A percentile compares a stretch with the other conserved stretches of the same genome.
These are phyloP conservation scores for Daphoenositta chrysoptera DNA, from an alignment of 2,113 vertebrate species.

Conservation along the genomic window DNA sequence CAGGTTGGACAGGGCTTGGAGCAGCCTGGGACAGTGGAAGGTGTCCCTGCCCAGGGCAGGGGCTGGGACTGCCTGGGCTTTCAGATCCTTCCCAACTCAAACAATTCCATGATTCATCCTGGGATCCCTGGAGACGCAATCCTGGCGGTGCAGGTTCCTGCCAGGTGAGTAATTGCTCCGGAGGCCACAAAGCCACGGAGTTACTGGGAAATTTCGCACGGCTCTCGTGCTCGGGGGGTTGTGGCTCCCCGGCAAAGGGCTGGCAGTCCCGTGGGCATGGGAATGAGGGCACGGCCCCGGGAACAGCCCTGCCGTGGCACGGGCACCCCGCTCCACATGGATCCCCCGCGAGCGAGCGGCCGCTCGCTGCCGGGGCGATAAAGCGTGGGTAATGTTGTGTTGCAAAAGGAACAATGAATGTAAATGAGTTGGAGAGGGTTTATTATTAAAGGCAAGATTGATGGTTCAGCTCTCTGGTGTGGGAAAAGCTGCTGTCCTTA, in stretches of 20 bases:
- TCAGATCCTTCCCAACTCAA: background rate
- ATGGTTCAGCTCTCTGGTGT: conserved; percentile 45
- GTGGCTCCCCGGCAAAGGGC: background rate
- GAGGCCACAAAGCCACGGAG: background rate
- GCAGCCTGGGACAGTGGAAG: rapidly evolving
- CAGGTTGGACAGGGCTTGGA: rapidly evolving
- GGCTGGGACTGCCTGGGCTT: background rate
- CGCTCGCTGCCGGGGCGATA: background rate
- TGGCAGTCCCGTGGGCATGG: rapidly evolving
- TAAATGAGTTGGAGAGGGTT: conserved; percentile 7
- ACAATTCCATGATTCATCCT: background rate
- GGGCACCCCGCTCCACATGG: rapidly evolving
- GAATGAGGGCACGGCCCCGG: rapidly evolving
- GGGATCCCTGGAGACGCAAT: rapidly evolving
- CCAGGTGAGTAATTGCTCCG: background rate
- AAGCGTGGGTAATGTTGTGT: background rate
- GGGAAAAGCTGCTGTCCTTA: conserved; percentile 52
- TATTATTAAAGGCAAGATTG: conserved; percentile 52
- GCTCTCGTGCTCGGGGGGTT: rapidly evolving
- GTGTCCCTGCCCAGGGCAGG: background rate
- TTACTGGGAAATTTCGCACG: rapidly evolving
- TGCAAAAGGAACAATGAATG: conserved; percentile 14
- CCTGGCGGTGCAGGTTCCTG: background rate
- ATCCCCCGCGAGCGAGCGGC: background rate
- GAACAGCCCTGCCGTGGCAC: background rate